These are phyloP conservation scores for Sesamia inferens DNA, from an alignment of 2,888 invertebrate genomes.

Conservation along the genomic window DNA sequence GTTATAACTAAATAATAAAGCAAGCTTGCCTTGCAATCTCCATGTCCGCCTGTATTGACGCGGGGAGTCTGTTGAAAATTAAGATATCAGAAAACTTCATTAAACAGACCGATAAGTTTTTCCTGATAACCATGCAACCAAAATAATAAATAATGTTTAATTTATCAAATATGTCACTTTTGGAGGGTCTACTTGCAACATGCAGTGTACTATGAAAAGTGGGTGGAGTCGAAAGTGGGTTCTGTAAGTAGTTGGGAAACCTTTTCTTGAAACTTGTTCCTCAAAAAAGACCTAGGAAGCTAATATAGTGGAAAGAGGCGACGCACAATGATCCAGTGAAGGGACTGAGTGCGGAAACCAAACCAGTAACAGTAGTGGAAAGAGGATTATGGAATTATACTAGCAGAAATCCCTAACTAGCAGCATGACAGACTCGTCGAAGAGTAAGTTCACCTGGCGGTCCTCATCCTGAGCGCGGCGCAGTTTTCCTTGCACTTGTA, in stretches of 20 bases:
- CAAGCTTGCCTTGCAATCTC: slow-evolving; percentile 52
- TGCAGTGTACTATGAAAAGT: too few species aligned
- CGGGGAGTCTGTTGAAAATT: slow-evolving; percentile 51
- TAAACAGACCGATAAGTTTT: slow-evolving; percentile 3
- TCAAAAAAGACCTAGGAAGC: background rate
- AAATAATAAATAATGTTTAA: background rate
- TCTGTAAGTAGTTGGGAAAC: background rate
- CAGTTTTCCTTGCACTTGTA: slow-evolving; percentile 95
- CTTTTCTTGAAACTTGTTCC: background rate
- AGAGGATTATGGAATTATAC: background rate
- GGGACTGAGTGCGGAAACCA: too few species aligned
- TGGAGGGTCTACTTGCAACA: too few species aligned
- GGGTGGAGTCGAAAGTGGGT: background rate
- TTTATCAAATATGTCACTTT: too few species aligned
- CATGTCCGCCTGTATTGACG: slow-evolving; percentile 52
- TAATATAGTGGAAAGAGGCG: too few species aligned
- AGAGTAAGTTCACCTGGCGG: slow-evolving; percentile 90
- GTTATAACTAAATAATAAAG: slow-evolving; percentile 46
- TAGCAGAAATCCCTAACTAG: background rate
- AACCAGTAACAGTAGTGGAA: too few species aligned
- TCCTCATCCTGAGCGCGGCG: slow-evolving; percentile 93
- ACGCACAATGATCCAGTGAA: too few species aligned
- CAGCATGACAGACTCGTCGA: background rate
- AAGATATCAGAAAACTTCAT: slow-evolving; percentile 40
- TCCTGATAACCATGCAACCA: slow-evolving; percentile 3